Evolutionary conservation across 2,113 vertebrate genomes (phyloP).

Genomic region (Tupaia tana): DNA sequence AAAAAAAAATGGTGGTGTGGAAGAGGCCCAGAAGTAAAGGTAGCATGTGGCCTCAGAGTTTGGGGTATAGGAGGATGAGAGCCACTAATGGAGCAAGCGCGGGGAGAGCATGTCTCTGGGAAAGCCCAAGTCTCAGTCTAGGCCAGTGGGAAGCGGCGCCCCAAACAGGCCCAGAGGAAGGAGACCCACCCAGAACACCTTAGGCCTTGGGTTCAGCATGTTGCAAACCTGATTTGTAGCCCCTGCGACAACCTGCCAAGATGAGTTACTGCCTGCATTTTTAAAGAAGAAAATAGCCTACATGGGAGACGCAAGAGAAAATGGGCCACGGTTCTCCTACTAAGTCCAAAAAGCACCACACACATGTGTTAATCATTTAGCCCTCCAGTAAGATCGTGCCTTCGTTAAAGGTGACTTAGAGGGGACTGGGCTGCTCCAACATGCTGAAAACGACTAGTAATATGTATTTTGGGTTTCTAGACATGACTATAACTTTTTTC

Average conservation of each 20-base stretch:
- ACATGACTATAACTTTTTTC: no score
- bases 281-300: not conserved
- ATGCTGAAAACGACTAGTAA: no score
- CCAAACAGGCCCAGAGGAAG: not conserved
- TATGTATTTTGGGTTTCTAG: no score
- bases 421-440: no score
- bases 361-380: no score
- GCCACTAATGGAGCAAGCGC: not conserved
- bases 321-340: no score
- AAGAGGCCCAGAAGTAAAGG: not conserved
- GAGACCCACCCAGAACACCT: not conserved
- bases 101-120: not conserved
- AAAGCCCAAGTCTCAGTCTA: not conserved
- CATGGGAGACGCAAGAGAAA: no score
- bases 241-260: not conserved
- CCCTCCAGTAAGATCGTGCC: no score
- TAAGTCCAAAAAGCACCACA: no score
- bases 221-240: not conserved
- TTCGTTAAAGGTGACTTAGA: no score
- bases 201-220: not conserved
- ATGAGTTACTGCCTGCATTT: no score
- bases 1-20: not conserved
- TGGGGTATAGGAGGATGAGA: rapidly evolving
- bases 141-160: not conserved
- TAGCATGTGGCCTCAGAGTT: not conserved